Base-by-base conservation (phyloP, 2,888 invertebrate genomes). In the Ypsolopha sequella region DNA sequence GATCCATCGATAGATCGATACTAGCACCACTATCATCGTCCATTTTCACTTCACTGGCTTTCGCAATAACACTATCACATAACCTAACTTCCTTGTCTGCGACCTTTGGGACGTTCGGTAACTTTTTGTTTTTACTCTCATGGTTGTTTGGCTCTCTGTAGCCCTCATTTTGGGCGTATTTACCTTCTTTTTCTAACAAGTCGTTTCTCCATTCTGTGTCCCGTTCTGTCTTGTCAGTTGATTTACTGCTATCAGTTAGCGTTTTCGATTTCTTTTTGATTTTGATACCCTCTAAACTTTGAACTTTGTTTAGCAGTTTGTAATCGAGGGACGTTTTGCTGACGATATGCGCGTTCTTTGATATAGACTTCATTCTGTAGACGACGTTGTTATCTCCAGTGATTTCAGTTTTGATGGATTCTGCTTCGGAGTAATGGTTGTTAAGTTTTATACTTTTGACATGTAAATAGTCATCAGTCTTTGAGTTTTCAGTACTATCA, bases 131-230 rank as follows among this genome's bases (percentile, higher is more conserved):
- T 49, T 70, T 70, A 44, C 58, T 73, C 9, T 81, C 81, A 54
- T 80, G 78, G 53, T 85, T 84, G 63, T 81, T 78, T 6, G 64
- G 71, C 77, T 86, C 87, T 85, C 87, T 81, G 70, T 86, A 87
- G 52, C 86, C 87, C 56, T 85, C 87, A 59, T 82, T 85, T 60
- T 84, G 85, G 53, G 82, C 82, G 61, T 86, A 85, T 54, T 84
- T 81, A 45, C 88, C 88, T 54, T 89, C 89, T 52, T 87, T 87
- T 53, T 88, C 86, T 57, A 88, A 71, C 56, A 84, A 68, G 63
- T 89, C 89, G 66, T 89, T 90, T 65, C 88, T 82, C 74, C 89
- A 89, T 61, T 90, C 90, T 66, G 89, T 88, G 58, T 81, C 80
- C 52, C 77, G 64, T 58, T 85, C 76, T 50, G 52, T 51, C 58